Percentiles rank a stretch among this genome's conserved stretches.
Evolutionary conservation across 1,140 invertebrate genomes (phyloP).

Genomic region (Notospermus geniculatus): DNA sequence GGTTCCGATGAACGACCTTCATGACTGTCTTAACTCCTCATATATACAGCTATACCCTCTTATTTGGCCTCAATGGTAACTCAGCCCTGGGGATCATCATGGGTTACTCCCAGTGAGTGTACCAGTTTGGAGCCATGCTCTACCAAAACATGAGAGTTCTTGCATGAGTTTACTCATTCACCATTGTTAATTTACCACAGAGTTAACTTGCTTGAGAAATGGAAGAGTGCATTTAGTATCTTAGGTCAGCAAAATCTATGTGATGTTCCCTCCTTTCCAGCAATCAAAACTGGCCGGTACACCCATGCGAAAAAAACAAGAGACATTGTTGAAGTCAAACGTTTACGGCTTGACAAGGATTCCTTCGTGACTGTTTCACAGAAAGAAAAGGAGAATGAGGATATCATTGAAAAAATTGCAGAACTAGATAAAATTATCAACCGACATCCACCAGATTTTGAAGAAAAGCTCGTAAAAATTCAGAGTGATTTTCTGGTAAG

Average conservation of each 20-base stretch:
- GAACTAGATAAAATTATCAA: conserved; percentile 19
- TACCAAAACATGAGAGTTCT: too few relatives aligned
- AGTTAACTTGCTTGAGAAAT: not conserved
- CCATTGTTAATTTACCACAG: not conserved
- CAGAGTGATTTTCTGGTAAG: conserved; percentile 25
- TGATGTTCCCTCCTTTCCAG: conserved; percentile 26
- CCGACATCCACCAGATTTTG: conserved; percentile 20
- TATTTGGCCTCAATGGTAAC: too few relatives aligned
- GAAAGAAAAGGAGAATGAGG: conserved; percentile 15
- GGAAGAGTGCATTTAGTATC: too few relatives aligned
- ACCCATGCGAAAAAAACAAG: conserved; percentile 49
- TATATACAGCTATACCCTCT: too few relatives aligned
- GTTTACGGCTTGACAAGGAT: conserved; percentile 13
- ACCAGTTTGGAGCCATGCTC: too few relatives aligned
- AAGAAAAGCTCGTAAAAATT: conserved; percentile 19
- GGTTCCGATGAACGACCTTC: too few relatives aligned
- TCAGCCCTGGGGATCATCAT: too few relatives aligned
- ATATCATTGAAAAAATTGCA: conserved; percentile 20
- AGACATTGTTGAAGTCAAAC: conserved; percentile 47
- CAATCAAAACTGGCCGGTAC: conserved; percentile 52
- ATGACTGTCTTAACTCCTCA: too few relatives aligned
- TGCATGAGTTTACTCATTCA: too few relatives aligned
- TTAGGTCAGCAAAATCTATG: too few relatives aligned
- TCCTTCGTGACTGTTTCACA: not conserved
- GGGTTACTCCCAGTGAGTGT: too few relatives aligned